Evolutionary conservation across 2,113 vertebrate genomes (phyloP), one percentile per base, ranked within the genome.

Genomic region (Motacilla alba): DNA sequence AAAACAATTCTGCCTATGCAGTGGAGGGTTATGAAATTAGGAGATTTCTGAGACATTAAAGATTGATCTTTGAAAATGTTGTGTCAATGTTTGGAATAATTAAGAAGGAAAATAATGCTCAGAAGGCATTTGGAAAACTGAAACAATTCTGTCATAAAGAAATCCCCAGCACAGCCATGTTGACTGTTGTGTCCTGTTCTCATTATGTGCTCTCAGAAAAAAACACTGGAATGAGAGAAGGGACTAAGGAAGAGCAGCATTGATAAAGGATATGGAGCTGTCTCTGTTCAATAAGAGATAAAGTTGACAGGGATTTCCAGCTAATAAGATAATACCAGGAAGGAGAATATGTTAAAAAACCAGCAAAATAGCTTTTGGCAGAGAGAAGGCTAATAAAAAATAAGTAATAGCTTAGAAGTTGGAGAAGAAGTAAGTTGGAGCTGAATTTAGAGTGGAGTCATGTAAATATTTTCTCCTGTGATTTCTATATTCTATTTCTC

Each of bases 131-230:
- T 92, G 50, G 23, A 80, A 93, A 85, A 50, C 19, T 20, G 35
- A 73, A 94, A 46, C 3, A 62, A 18, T 66, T 35, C 30, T 59
- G 13, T 74, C 11, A 9, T n/a, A 6, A 91, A 78, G 46, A 78
- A 47, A 44, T 44, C 20, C 30, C 28, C 4, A 2, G 11, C 2
- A 2, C 58, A 90, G 17, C 33, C 35, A 27, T 1, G 0, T 11
- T 62, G 70, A 41, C 30, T 64, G 11, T 55, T 64, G 7, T 72
- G 33, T 89, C 28, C 31, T n/a, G 7, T 44, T 47, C 81, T 85
- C 4, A 0, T 69, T 81, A 44, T 1, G 0, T 10, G 2, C 44
- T 66, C 58, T 73, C 28, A 53, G 50, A 80, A 64, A 52, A 72
- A 68, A 85, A 11, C n/a, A 46, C 19, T 76, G 21, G 5, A 73